phyloP scores from a whole-genome alignment of 2,888 invertebrate genomes.

The Lithophane leautieri region DNA sequence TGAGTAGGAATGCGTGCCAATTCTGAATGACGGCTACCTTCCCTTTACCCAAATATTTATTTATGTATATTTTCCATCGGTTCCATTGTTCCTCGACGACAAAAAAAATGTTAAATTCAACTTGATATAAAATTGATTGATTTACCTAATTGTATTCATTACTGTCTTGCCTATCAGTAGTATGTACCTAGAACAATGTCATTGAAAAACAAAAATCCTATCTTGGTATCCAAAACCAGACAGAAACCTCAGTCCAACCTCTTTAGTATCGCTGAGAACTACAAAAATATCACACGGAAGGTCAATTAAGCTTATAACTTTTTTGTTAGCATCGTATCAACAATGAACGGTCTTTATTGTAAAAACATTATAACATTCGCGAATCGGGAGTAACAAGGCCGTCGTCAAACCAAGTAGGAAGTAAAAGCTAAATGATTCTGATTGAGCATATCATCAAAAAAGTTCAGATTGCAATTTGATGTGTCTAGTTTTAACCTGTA shows the following conservation, averaged over 20 bases:
- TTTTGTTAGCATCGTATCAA: constrained; percentile 59
- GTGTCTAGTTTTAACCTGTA: constrained; percentile 37
- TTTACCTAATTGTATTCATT: not conserved
- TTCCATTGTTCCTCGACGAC: not conserved
- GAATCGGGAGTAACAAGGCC: constrained; percentile 58
- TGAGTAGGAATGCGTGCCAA: not conserved
- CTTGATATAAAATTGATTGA: not conserved
- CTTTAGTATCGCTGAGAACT: constrained; percentile 38
- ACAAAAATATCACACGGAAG: constrained; percentile 58
- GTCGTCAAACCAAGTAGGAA: constrained; percentile 49
- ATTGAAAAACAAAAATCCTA: constrained; percentile 7
- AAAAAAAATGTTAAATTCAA: not conserved
- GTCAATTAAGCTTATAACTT: constrained; percentile 59
- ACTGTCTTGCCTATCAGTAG: not conserved
- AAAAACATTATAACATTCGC: constrained; percentile 48
- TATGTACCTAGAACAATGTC: not conserved
- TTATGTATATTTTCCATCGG: not conserved
- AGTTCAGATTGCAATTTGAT: constrained; percentile 44
- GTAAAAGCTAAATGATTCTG: constrained; percentile 59
- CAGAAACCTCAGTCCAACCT: constrained; percentile 26
- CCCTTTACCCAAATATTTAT: not conserved
- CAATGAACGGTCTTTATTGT: constrained; percentile 60
- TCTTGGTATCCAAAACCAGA: constrained; percentile 15
- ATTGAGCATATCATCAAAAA: constrained; percentile 58
- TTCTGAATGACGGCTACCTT: not conserved